phyloP scores from a whole-genome alignment of 2,113 vertebrate species.

The Tragelaphus scriptus region DNA sequence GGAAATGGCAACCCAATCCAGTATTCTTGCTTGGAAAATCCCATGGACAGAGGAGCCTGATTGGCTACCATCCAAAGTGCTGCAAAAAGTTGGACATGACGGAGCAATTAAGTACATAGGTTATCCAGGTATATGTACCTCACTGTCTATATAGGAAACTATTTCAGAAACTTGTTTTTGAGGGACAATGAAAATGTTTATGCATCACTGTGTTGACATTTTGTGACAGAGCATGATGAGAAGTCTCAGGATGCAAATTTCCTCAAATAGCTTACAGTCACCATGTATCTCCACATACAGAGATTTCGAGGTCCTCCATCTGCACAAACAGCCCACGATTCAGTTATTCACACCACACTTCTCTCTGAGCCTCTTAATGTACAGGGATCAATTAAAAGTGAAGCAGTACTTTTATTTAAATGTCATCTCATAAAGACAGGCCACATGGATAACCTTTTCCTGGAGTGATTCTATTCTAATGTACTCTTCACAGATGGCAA shows the following conservation, averaged over 20 bases:
- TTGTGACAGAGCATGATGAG: not conserved
- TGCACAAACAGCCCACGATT: not conserved
- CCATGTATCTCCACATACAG: not conserved
- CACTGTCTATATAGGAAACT: not conserved
- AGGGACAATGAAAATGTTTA: not conserved
- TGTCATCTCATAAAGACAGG: slow-evolving; percentile 18
- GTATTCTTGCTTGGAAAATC: not conserved
- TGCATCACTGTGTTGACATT: not conserved
- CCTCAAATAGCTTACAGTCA: not conserved
- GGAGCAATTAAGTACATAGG: not conserved
- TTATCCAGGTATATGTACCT: not conserved
- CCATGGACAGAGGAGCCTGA: not conserved
- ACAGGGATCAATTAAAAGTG: slow-evolving; percentile 5
- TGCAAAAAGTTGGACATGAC: not conserved
- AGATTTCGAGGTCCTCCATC: not conserved
- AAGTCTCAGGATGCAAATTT: not conserved
- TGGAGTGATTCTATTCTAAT: not conserved
- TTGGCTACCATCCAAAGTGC: not conserved
- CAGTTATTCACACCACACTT: not conserved
- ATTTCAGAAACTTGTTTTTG: not conserved
- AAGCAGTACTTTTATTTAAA: slow-evolving; percentile 30
- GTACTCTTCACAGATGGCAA: not conserved
- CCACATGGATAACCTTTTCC: slow-evolving; percentile 4
- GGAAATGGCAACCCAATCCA: not conserved
- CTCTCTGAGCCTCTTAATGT: slow-evolving; percentile 15